Evolutionary conservation across 2,888 invertebrate species (phyloP).

Genomic region (Polietes domitor): DNA sequence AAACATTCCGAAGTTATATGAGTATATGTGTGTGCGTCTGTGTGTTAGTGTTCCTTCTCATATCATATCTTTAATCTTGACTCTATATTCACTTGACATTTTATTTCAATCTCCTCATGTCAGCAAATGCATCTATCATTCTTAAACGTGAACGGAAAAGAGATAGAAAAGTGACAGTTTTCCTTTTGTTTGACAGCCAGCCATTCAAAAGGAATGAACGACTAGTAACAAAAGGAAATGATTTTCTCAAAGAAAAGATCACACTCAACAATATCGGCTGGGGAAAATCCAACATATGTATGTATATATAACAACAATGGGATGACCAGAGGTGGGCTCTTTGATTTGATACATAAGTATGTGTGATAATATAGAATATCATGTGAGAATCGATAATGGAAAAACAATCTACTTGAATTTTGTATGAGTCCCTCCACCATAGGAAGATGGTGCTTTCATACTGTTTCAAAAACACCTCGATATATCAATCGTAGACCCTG

Average conservation of each 20-base stretch:
- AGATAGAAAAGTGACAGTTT: constrained; percentile 76
- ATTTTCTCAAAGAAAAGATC: background rate
- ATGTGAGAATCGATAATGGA: too few relatives aligned
- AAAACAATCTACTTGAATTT: too few relatives aligned
- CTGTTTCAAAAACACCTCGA: too few relatives aligned
- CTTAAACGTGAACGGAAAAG: constrained; percentile 59
- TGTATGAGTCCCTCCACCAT: too few relatives aligned
- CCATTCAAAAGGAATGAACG: background rate
- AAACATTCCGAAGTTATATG: constrained; percentile 28
- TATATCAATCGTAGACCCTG: too few relatives aligned
- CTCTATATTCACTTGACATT: constrained; percentile 57
- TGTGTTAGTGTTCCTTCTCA: constrained; percentile 2
- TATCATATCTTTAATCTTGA: constrained; percentile 47
- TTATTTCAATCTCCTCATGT: constrained; percentile 63
- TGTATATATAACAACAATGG: background rate
- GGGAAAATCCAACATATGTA: background rate
- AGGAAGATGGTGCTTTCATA: too few relatives aligned
- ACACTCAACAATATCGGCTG: background rate
- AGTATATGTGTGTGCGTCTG: background rate
- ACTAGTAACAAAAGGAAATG: constrained; percentile 7
- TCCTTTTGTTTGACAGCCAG: constrained; percentile 10
- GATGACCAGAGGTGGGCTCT: background rate
- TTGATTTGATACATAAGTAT: too few relatives aligned
- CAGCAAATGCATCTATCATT: constrained; percentile 53
- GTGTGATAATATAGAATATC: too few relatives aligned